phyloP scores from a whole-genome alignment of 2,888 invertebrate species.

The Melinopterus prodromus region DNA sequence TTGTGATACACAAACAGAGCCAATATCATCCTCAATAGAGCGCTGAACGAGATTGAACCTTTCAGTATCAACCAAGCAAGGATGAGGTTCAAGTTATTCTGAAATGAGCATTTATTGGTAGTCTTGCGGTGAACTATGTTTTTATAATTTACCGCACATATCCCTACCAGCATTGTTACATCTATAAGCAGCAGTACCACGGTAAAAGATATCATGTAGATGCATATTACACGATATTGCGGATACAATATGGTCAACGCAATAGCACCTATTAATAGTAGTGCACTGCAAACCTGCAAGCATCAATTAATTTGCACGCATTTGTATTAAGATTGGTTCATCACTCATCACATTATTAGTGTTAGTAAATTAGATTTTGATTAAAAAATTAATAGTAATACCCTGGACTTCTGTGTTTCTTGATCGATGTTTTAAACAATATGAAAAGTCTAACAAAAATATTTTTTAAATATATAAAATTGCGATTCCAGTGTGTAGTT shows the following conservation, averaged over 20 bases:
- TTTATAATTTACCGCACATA: not conserved
- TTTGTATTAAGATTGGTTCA: too few species aligned
- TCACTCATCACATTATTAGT: too few species aligned
- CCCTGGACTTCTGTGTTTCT: too few species aligned
- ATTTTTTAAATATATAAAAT: too few species aligned
- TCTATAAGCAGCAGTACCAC: not conserved
- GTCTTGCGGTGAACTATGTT: not conserved
- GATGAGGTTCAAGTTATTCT: slow-evolving; percentile 8
- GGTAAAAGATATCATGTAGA: not conserved
- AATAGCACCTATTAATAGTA: not conserved
- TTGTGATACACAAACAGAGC: not conserved
- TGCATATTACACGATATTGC: not conserved
- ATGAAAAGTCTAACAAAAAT: too few species aligned
- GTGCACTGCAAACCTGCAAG: not conserved
- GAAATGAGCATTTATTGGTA: not conserved
- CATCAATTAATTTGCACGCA: too few species aligned
- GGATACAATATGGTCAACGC: not conserved
- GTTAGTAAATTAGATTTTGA: too few species aligned
- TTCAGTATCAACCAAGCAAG: slow-evolving; percentile 20
- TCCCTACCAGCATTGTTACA: not conserved
- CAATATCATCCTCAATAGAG: not conserved
- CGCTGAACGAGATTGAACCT: not conserved
- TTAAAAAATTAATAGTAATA: too few species aligned
- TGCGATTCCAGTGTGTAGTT: too few species aligned
- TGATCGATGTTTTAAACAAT: too few species aligned